Conservation (phyloP, 2,113 vertebrate genomes). For the Macquaria ambigua region DNA sequence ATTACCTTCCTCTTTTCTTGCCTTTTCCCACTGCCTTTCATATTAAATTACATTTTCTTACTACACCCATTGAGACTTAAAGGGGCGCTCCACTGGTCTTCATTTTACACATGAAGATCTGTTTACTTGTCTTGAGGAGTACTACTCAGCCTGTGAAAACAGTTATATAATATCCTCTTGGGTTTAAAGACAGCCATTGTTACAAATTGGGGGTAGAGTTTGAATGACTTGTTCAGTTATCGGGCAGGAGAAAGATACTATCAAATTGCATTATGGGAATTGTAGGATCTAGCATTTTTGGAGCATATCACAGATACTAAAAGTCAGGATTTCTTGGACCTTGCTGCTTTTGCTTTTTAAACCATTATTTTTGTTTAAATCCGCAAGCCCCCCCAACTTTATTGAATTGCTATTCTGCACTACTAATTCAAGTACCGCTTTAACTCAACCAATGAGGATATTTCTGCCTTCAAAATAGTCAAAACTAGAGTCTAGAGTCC, state of each 20-base stretch:
- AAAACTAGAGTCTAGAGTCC: neutral
- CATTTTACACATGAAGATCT: neutral
- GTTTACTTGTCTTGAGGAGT: neutral
- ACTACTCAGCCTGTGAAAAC: neutral
- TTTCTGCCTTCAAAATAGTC: neutral
- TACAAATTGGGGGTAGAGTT: too few species aligned
- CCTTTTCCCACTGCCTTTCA: neutral
- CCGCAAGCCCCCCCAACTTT: neutral
- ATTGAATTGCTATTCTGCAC: neutral
- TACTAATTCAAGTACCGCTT: neutral
- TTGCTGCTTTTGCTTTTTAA: too few species aligned
- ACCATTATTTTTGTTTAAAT: neutral
- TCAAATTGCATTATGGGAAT: neutral
- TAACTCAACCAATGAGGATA: neutral
- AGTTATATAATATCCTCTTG: neutral
- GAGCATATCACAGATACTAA: neutral
- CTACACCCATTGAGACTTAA: neutral
- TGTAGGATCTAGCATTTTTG: neutral
- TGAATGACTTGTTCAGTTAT: neutral
- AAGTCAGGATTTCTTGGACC: too few species aligned
- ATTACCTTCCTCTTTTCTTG: neutral
- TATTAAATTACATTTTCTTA: neutral
- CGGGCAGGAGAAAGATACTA: neutral
- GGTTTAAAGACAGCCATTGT: neutral
- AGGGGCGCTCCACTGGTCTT: neutral